A percentile compares a stretch with the other conserved stretches of the same genome.
Conservation (phyloP, 2,888 invertebrate species). For the Aricia artaxerxes region DNA sequence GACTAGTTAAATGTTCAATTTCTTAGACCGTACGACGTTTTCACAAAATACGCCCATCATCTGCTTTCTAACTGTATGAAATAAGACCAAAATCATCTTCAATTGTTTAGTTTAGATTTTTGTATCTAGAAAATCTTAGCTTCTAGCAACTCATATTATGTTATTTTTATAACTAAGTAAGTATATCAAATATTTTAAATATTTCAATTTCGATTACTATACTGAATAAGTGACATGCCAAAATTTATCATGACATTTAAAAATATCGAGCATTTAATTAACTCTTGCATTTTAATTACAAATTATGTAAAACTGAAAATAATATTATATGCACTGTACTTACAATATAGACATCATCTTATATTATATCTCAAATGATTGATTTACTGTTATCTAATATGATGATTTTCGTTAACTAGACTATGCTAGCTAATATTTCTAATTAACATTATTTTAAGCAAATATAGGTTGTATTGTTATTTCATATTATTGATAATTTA, state of each 20-base stretch:
- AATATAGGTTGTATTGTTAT: slow-evolving; percentile 31
- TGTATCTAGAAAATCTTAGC: neutral
- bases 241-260: slow-evolving; percentile 7
- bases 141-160: neutral
- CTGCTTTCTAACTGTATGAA: neutral
- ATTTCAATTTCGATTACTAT: neutral
- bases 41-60: neutral
- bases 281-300: neutral
- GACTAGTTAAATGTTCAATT: neutral
- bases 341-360: slow-evolving; percentile 1
- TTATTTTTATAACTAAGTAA: neutral
- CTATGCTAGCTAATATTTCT: neutral
- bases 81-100: neutral
- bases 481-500: slow-evolving; percentile 29
- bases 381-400: neutral
- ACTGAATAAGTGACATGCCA: neutral
- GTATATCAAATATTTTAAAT: neutral
- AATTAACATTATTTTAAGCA: slow-evolving; percentile 24
- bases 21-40: neutral
- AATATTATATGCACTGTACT: neutral
- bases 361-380: neutral
- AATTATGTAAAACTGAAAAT: slow-evolving; percentile 9
- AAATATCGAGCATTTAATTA: slow-evolving; percentile 1
- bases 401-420: neutral
- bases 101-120: neutral